These are phyloP conservation scores for Lissonota sp. DNA, from an alignment of 2,888 invertebrate genomes.

Conservation along the genomic window DNA sequence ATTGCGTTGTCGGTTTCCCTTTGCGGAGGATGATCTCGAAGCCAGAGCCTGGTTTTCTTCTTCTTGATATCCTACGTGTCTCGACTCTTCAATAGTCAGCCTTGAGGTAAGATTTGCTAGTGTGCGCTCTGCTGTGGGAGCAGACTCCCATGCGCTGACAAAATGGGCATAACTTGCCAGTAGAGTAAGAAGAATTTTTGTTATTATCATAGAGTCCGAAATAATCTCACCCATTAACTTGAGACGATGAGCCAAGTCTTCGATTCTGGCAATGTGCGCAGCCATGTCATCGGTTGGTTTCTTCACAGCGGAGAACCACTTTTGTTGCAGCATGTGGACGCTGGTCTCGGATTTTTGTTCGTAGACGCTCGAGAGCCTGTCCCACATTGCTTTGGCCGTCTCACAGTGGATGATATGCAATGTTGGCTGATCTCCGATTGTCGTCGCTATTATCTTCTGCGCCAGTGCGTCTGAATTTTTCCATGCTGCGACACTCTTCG, in stretches of 20 bases:
- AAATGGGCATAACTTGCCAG: constrained; percentile 39
- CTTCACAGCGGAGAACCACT: constrained; percentile 61
- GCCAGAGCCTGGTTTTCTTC: constrained; percentile 20
- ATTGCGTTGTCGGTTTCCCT: not conserved
- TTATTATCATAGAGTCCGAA: constrained; percentile 59
- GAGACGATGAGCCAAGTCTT: constrained; percentile 63
- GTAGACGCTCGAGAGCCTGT: constrained; percentile 67
- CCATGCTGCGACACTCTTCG: not conserved
- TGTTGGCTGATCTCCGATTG: constrained; percentile 40
- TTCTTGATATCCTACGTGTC: constrained; percentile 11
- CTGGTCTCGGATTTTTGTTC: constrained; percentile 70
- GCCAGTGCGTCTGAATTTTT: constrained; percentile 6
- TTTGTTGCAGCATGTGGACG: constrained; percentile 64
- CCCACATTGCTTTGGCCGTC: constrained; percentile 73
- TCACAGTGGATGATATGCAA: constrained; percentile 68
- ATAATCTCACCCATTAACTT: constrained; percentile 53
- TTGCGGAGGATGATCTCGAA: not conserved
- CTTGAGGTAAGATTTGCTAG: constrained; percentile 15
- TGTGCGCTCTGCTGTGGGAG: constrained; percentile 16
- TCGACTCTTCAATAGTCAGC: constrained; percentile 21
- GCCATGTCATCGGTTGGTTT: constrained; percentile 62
- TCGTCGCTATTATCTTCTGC: constrained; percentile 55
- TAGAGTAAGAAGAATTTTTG: constrained; percentile 66
- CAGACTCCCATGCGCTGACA: constrained; percentile 40
- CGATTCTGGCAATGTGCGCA: constrained; percentile 65